These are phyloP conservation scores for Dermochelys coriacea DNA, from an alignment of 2,797 vertebrate genomes.

Conservation along the genomic window DNA sequence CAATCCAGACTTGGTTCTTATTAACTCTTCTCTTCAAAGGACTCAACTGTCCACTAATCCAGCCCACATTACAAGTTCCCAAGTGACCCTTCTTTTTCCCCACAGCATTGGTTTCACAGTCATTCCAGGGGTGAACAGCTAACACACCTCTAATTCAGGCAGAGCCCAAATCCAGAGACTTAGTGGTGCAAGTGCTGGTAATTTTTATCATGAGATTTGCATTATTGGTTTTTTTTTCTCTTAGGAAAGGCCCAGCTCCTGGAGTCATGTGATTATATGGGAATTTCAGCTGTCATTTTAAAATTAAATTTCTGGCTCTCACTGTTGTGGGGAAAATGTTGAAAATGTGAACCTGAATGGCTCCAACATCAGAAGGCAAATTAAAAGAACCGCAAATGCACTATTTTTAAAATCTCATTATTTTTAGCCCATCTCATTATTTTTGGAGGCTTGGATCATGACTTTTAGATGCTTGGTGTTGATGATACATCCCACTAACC, in stretches of 20 bases:
- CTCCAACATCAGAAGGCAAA: background rate
- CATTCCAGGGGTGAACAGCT: background rate
- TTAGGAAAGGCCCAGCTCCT: background rate
- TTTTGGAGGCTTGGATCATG: background rate
- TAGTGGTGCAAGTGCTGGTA: background rate
- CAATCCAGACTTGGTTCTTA: background rate
- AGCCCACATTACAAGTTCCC: background rate
- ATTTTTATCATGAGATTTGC: background rate
- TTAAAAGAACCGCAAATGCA: background rate
- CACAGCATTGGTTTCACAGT: background rate
- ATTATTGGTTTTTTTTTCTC: background rate
- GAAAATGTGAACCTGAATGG: background rate
- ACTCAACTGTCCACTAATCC: background rate
- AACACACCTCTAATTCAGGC: background rate
- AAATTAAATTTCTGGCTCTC: background rate
- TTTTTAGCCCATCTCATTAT: background rate
- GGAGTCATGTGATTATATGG: background rate
- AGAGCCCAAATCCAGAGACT: background rate
- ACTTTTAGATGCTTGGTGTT: background rate
- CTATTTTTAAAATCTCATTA: background rate
- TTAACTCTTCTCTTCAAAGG: background rate
- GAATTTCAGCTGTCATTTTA: background rate
- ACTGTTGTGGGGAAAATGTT: background rate
- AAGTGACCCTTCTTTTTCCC: background rate
- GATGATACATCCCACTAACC: accelerated